Conservation (phyloP, 2,113 vertebrate genomes). For the Tragulus kanchil region DNA sequence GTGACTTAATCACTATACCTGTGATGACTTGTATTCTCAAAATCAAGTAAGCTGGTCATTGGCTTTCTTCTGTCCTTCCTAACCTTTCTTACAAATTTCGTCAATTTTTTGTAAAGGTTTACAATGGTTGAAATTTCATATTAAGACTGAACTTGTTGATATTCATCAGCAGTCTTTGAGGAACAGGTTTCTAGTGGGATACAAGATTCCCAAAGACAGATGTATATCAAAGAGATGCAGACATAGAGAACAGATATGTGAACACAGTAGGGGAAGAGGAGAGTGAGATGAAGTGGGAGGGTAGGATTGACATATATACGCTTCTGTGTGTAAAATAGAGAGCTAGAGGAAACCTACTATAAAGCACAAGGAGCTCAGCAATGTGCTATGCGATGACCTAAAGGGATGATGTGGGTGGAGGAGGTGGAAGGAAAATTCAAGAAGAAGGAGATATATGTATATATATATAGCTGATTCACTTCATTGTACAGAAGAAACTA, state of each 20-base stretch:
- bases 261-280: background rate
- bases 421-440: accelerated
- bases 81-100: background rate
- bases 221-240: background rate
- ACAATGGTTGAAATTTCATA: background rate
- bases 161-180: background rate
- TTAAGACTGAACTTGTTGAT: background rate
- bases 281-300: background rate
- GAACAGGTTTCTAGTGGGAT: background rate
- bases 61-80: background rate
- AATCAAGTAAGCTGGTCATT: background rate
- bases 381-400: background rate
- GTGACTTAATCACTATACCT: background rate
- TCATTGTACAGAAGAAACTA: background rate
- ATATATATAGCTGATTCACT: background rate
- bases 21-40: background rate
- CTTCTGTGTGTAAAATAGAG: background rate
- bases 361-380: background rate
- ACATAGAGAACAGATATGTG: background rate
- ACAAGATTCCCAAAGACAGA: background rate
- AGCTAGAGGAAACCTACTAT: background rate
- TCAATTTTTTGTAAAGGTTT: background rate
- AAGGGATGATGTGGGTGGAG: background rate
- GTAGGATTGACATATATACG: background rate
- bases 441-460: background rate